Evolutionary conservation across 2,113 vertebrate genomes (phyloP).

Genomic region (Odobenus rosmarus): DNA sequence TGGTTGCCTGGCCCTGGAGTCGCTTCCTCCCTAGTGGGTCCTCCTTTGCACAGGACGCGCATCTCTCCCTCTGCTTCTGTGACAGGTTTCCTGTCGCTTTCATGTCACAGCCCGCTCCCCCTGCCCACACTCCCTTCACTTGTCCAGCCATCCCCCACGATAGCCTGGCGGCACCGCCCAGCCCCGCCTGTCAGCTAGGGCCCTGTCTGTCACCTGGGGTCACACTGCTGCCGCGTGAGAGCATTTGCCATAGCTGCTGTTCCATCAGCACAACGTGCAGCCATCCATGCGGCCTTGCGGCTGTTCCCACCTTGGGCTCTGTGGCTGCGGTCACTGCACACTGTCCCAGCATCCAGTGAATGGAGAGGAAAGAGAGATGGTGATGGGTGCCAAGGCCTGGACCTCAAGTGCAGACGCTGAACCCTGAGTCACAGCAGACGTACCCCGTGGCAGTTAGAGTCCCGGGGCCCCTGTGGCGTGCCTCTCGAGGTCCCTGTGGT

Average conservation of each 20-base stretch:
- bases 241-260: accelerated
- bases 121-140: no score
- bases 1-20: neutral
- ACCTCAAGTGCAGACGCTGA: neutral
- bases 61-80: neutral
- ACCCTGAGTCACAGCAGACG: accelerated
- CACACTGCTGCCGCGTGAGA: accelerated
- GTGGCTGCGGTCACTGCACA: neutral
- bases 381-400: neutral
- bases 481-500: accelerated
- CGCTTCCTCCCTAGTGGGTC: neutral
- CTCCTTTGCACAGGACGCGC: neutral
- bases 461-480: accelerated
- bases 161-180: neutral
- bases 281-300: accelerated
- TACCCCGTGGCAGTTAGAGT: accelerated
- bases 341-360: neutral
- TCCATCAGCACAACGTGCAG: accelerated
- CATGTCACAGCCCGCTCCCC: no score
- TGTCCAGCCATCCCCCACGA: accelerated
- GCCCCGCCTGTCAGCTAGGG: no score
- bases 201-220: neutral
- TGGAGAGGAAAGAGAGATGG: neutral
- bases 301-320: neutral
- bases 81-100: neutral